Evolutionary conservation across 2,113 vertebrate species (phyloP), one percentile per base, ranked within the genome.

Genomic region (Peromyscus maniculatus): DNA sequence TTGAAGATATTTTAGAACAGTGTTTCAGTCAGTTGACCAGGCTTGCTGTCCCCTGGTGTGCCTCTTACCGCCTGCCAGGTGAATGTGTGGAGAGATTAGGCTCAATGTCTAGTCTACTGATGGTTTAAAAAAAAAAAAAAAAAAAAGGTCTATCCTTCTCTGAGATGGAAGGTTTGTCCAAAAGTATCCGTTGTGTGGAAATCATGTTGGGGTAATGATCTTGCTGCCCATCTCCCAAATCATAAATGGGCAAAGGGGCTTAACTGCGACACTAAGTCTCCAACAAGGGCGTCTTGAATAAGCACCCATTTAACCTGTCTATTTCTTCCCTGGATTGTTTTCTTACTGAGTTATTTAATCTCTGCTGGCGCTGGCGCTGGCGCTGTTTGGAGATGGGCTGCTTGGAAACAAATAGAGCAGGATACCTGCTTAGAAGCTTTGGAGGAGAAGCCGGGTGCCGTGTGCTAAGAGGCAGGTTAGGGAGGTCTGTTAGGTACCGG

Each of bases 401-500:
- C 89, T 86, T 94, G 82, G 80, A 92, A 82, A 62, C 79, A 88
- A 9, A n/a, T 52, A 82, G 36, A 55, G 71, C 5, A 31, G 43
- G 84, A 67, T 77, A 31, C 17, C 55, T 57, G 36, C 67, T 36
- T 15, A 7, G 1, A 17, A 55, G 75, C 17, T 71, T 86, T 36
- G 24, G 62, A 64, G 5, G 19, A 11, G 43, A 52, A 59, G 0
- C 11, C 72, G 4, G 3, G 17, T 4, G 13, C 8, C 0, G 28
- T 28, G 13, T 24, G 11, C 46, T 46, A 3, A 28, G 79, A 78
- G 57, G 43, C 64, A 0, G 19, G 21, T 12, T 24, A 10, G 17
- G 10, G 49, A 26, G 10, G 0, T 1, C 1, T 24, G 1, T 7
- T 4, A 15, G 66, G 74, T 26, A 31, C 57, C 9, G 5, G 88